A percentile compares a stretch with the other conserved stretches of the same genome.
phyloP scores from a whole-genome alignment of 2,888 invertebrate species.

The Margaritifera margaritifera region DNA sequence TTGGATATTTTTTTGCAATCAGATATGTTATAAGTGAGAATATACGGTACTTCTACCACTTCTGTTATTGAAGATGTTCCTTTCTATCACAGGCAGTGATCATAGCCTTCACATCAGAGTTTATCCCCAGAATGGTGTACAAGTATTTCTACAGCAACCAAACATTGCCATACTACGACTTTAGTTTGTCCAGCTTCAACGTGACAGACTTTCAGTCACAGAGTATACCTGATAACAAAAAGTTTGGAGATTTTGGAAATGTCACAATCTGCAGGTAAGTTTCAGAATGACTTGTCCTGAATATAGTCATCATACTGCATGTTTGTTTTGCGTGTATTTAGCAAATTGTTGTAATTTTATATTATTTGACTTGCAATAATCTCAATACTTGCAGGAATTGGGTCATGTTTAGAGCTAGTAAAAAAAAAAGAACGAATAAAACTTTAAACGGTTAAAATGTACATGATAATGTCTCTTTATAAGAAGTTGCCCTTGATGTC shows the following conservation, averaged over 20 bases:
- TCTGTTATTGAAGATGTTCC: not conserved
- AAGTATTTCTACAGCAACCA: conserved; percentile 76
- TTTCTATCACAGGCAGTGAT: conserved; percentile 87
- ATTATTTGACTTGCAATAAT: too few species aligned
- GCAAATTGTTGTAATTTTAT: too few species aligned
- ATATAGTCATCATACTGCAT: not conserved
- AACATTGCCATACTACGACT: conserved; percentile 54
- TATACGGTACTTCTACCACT: too few species aligned
- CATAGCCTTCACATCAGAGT: conserved; percentile 98
- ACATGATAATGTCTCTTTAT: too few species aligned
- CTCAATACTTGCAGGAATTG: too few species aligned
- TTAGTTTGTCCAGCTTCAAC: conserved; percentile 65
- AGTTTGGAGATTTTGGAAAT: conserved; percentile 39
- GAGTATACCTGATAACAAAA: conserved; percentile 46
- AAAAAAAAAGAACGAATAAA: too few species aligned
- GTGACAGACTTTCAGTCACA: conserved; percentile 54
- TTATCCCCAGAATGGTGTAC: conserved; percentile 95
- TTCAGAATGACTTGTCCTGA: too few species aligned
- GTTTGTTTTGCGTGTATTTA: not conserved
- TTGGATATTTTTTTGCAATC: not conserved
- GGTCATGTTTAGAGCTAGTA: too few species aligned
- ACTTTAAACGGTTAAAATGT: too few species aligned
- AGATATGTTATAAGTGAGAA: too few species aligned
- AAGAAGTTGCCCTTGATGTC: too few species aligned
- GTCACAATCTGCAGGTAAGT: conserved; percentile 62